A percentile compares a stretch with the other conserved stretches of the same genome.
Conservation (phyloP, 2,113 vertebrate genomes). For the Alouatta palliata region DNA sequence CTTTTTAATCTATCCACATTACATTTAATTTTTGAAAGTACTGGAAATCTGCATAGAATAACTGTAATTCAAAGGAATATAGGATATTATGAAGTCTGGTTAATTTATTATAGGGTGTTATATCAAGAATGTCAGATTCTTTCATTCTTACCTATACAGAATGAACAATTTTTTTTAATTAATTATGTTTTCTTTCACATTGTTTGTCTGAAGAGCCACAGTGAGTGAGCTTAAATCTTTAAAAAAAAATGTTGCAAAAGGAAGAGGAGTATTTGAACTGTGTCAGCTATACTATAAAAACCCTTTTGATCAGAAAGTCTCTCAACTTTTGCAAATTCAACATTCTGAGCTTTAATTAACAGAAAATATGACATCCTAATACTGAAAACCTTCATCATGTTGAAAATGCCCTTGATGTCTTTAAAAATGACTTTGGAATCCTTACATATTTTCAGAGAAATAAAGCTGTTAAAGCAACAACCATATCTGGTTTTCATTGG, state of each 20-base stretch:
- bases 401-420: not conserved
- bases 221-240: not conserved
- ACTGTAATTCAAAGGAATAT: not conserved
- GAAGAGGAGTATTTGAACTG: not conserved
- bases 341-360: not conserved
- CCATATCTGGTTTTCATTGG: not conserved
- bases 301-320: not conserved
- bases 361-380: not conserved
- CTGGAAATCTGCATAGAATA: not conserved
- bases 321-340: not conserved
- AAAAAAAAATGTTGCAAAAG: not conserved
- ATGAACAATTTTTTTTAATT: slow-evolving; percentile 1
- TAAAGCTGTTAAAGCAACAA: not conserved
- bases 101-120: slow-evolving; percentile 47
- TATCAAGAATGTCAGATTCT: slow-evolving; percentile 7
- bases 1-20: not conserved
- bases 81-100: not conserved
- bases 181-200: not conserved
- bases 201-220: not conserved
- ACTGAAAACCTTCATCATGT: not conserved
- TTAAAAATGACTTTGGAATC: not conserved
- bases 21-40: not conserved
- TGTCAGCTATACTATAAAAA: not conserved
- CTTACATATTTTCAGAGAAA: not conserved
- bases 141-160: not conserved